phyloP scores from a whole-genome alignment of 2,888 invertebrate genomes.

The Herminia tarsipennalis region DNA sequence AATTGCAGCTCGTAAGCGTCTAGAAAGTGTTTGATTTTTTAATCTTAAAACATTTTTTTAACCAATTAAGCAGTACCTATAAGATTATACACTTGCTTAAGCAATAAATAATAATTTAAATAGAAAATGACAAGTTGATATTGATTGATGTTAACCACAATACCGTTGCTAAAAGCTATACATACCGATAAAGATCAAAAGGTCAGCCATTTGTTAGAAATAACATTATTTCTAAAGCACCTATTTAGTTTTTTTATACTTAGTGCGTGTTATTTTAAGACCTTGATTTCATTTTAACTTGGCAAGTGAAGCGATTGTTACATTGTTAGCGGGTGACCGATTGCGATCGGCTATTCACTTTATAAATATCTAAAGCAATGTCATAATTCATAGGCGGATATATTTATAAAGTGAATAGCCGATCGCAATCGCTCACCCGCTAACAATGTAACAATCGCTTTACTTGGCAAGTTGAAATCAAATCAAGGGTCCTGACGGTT shows the following conservation, averaged over 20 bases:
- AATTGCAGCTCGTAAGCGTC: too few relatives aligned
- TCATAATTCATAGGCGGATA: too few relatives aligned
- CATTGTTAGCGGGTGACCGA: not conserved
- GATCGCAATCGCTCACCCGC: too few relatives aligned
- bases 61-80: too few relatives aligned
- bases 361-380: too few relatives aligned
- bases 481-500: too few relatives aligned
- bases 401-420: too few relatives aligned
- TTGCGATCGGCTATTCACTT: too few relatives aligned
- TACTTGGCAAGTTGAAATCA: not conserved
- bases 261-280: slow-evolving; percentile 1
- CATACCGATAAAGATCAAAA: not conserved
- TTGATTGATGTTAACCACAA: not conserved
- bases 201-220: not conserved
- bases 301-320: not conserved
- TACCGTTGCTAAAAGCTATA: not conserved
- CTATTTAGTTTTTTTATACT: not conserved
- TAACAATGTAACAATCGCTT: not conserved
- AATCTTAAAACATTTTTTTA: too few relatives aligned
- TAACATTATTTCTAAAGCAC: not conserved
- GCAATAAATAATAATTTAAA: not conserved
- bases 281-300: not conserved
- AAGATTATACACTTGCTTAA: not conserved
- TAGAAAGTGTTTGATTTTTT: too few relatives aligned
- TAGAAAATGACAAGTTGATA: not conserved